Evolutionary conservation across 2,797 vertebrate genomes (phyloP), one percentile per base, ranked within the genome.

Genomic region (Sebastes hubbsi): DNA sequence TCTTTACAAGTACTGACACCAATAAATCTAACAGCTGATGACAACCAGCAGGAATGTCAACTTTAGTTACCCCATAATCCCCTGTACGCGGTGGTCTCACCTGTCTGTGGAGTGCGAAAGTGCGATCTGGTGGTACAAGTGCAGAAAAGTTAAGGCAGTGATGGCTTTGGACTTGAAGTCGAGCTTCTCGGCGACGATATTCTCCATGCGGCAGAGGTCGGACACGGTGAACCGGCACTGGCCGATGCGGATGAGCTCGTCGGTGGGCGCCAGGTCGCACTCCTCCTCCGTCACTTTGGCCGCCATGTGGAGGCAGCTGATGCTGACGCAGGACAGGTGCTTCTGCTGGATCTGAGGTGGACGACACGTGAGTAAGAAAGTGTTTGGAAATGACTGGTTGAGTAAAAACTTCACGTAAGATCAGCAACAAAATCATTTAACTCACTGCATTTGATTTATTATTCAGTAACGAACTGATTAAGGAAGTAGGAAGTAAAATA

Each of bases 111-210:
- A 95, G 95, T 98, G 97, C 30, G 94, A 96, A 70, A 96, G 94
- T 69, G 96, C 78, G 59, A 99, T 97, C 85, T 95, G 89, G 84
- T 98, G 97, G 94, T 98, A 99, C 89, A 99, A 92, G 95, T 97
- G 97, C 95, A 99, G 96, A 91, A 99, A 99, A 74, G 97, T 98
- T 96, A 99, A 98, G 96, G 98, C 98, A 86, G 98, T 99, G 95
- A 99, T 92, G 92, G 98, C 97, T 95, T 97, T 96, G 92, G 97
- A 96, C 91, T 98, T 96, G 95, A 98, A 97, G 96, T 97, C 90
- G 89, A 99, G 96, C 93, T 99, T 99, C 85, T 99, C 97, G 0
- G 97, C 95, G 85, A 99, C 95, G 4, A 99, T 99, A 91, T 98
- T 98, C 94, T 99, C 98, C 98, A 99, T 99, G 77, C 98, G 96